Conservation (phyloP, 2,113 vertebrate genomes). For the Chamaetylas fuelleborni region DNA sequence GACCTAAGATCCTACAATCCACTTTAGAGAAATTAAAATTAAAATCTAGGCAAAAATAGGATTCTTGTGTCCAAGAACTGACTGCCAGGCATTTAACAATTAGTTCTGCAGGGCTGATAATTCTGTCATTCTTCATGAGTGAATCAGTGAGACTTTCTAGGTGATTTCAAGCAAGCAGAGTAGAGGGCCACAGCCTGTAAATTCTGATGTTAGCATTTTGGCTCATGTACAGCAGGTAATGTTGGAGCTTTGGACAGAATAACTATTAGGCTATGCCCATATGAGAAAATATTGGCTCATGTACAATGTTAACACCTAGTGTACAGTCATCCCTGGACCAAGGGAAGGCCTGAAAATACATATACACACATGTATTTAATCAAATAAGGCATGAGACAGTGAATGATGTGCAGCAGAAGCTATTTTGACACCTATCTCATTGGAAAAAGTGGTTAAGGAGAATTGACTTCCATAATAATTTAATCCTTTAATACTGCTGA, state of each 20-base stretch:
- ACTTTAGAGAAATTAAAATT: not conserved
- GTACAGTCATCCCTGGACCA: not conserved
- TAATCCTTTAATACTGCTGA: slow-evolving; percentile 23
- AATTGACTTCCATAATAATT: slow-evolving; percentile 41
- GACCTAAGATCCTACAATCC: not conserved
- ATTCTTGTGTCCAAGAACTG: not conserved
- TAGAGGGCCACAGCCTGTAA: not conserved
- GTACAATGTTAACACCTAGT: not conserved
- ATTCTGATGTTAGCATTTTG: not conserved
- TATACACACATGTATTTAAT: not conserved
- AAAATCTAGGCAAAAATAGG: not conserved
- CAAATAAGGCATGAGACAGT: not conserved
- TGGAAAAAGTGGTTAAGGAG: not conserved
- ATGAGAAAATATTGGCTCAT: not conserved
- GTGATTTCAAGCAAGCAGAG: not conserved
- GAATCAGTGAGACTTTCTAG: not conserved
- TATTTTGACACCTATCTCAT: slow-evolving; percentile 13
- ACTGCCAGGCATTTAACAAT: not conserved
- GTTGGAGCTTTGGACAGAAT: not conserved
- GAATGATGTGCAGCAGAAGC: not conserved
- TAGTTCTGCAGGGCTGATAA: not conserved
- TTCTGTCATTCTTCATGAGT: not conserved
- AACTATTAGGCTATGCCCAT: not conserved
- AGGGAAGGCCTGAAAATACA: not conserved
- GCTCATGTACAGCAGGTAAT: not conserved